These are phyloP conservation scores for Alectoris magna DNA, from an alignment of 2,797 vertebrate species.

Conservation along the genomic window DNA sequence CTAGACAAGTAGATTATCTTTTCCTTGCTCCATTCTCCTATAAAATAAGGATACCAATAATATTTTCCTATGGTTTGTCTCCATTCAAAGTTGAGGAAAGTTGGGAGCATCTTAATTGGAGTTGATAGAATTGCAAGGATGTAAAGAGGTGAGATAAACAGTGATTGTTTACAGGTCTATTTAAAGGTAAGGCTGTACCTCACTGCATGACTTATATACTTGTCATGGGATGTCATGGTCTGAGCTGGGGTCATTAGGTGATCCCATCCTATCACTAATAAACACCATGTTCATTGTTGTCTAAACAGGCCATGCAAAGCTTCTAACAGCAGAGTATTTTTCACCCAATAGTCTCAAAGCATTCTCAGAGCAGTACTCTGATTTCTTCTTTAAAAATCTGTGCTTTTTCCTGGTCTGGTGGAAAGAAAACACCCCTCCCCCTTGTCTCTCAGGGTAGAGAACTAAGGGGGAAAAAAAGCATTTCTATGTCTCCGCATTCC, in stretches of 20 bases:
- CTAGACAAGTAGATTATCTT: not conserved
- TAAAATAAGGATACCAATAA: not conserved
- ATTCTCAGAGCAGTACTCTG: not conserved
- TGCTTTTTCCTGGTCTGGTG: not conserved
- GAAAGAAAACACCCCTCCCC: not conserved
- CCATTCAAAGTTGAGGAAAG: not conserved
- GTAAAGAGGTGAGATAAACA: not conserved
- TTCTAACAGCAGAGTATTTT: not conserved
- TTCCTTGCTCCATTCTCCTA: not conserved
- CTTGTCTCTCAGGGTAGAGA: not conserved
- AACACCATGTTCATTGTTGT: not conserved
- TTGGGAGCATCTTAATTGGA: not conserved
- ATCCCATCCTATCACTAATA: slow-evolving; percentile 2
- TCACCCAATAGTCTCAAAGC: not conserved
- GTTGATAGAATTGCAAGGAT: not conserved
- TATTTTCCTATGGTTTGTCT: not conserved
- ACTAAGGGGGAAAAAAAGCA: not conserved
- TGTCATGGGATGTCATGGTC: not conserved
- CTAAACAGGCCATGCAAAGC: not conserved
- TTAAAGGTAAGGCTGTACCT: not conserved
- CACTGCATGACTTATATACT: not conserved
- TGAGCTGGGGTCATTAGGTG: not conserved
- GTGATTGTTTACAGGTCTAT: not conserved
- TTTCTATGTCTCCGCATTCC: slow-evolving; percentile 19
- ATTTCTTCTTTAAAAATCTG: not conserved